Evolutionary conservation across 2,888 invertebrate genomes (phyloP), one percentile per base, ranked within the genome.

Genomic region (Andrena praecox): DNA sequence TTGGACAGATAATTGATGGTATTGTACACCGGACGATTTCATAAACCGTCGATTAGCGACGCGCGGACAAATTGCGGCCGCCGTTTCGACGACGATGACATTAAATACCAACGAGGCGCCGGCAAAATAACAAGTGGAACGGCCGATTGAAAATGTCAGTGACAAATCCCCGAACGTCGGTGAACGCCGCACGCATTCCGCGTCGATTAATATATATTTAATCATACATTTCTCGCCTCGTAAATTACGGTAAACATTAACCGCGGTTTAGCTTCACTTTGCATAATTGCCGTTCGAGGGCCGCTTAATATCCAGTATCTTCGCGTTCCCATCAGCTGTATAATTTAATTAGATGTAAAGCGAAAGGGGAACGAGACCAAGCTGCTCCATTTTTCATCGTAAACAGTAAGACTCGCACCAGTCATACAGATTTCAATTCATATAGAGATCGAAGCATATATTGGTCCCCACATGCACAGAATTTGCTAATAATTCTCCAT

Each of bases 21-120:
- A 69, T 69, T 69, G 70, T 70, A 24, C 50, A 31, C 50, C 50
- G 59, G 70, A 71, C 60, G 70, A 59, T 50, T 50, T 62, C 62
- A 50, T 50, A 20, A 70, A 50, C 63, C 62, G 48, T 71, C 62
- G 62, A 71, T 62, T 62, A 71, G 48, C 29, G 16, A 3, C 31
- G 31, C 48, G 31, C 31, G 16, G 50, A 50, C 48, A 71, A 71
- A 71, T 71, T 60, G 70, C 59, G n/a, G 29, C 35, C 20, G 27
- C 60, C 42, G 54, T 56, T 59, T n/a, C 7, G 29, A 16, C 7
- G 27, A 12, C 70, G 59, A 29, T 20, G 12, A 60, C 48, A 60
- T 70, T 60, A 71, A 50, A 62, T 69, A 27, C 24, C 59, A 31
- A 20, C 59, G 20, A 24, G 20, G 59, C n/a, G 27, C 42, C 8